Evolutionary conservation across 2,113 vertebrate species (phyloP).

Genomic region (Apodemus sylvaticus): DNA sequence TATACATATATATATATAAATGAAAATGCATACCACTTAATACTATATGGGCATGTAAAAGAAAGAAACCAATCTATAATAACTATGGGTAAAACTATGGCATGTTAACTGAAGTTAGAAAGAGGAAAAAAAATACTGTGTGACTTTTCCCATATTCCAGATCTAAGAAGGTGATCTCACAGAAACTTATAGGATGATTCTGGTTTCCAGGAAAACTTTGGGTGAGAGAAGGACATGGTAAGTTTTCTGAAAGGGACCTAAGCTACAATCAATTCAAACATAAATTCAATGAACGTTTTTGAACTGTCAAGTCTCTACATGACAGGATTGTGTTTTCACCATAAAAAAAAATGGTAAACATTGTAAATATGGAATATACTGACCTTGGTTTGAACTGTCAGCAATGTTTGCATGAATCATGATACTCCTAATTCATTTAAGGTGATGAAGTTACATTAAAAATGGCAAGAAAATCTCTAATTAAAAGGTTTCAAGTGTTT

Average conservation of each 20-base stretch:
- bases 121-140: not conserved
- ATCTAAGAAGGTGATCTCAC: not conserved
- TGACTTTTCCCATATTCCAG: not conserved
- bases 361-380: not conserved
- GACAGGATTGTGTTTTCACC: not conserved
- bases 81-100: not conserved
- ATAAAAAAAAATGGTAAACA: not conserved
- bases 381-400: not conserved
- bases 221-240: not conserved
- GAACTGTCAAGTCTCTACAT: not conserved
- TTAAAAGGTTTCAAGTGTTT: not conserved
- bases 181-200: not conserved
- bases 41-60: not conserved
- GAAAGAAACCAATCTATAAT: not conserved
- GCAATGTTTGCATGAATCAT: not conserved
- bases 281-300: not conserved
- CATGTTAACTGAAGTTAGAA: not conserved
- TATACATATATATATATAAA: no score
- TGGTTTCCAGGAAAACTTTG: not conserved
- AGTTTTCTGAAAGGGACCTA: not conserved
- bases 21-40: not conserved
- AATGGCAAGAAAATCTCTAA: not conserved
- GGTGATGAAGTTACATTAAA: not conserved
- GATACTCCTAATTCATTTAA: not conserved
- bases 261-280: not conserved